phyloP scores from a whole-genome alignment of 2,888 invertebrate species.

The Pardosa pseudoannulata region DNA sequence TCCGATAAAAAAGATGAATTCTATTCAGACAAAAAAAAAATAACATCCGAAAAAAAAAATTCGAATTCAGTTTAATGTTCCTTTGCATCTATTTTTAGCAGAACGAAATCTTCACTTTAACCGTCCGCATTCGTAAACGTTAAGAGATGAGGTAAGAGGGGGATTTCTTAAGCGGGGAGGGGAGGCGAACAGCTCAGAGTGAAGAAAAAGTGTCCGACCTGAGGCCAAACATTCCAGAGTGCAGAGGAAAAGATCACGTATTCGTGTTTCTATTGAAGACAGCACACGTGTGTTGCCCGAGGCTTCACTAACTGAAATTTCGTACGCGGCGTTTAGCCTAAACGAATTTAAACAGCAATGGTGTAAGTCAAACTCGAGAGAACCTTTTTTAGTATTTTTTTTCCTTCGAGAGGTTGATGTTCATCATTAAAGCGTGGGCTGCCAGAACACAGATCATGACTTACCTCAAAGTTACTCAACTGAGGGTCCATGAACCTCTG shows the following conservation, averaged over 20 bases:
- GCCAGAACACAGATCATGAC: background rate
- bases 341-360: slow-evolving; percentile 27
- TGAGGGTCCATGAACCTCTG: background rate
- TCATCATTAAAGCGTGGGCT: background rate
- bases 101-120: background rate
- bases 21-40: too few relatives aligned
- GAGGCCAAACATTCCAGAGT: slow-evolving; percentile 58
- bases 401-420: slow-evolving; percentile 5
- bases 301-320: slow-evolving; percentile 62
- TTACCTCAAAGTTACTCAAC: background rate
- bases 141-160: slow-evolving; percentile 1
- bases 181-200: background rate
- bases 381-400: background rate
- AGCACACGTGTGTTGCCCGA: slow-evolving; percentile 57
- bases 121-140: slow-evolving; percentile 3
- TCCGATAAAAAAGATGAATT: too few relatives aligned
- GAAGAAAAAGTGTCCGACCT: slow-evolving; percentile 58
- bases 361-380: slow-evolving; percentile 31
- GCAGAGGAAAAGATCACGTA: slow-evolving; percentile 51
- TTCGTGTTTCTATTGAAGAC: slow-evolving; percentile 59
- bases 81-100: background rate
- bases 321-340: slow-evolving; percentile 54
- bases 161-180: background rate
- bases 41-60: too few relatives aligned
- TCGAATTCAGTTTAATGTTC: background rate